Percentiles rank a stretch among this genome's conserved stretches.
Evolutionary conservation across 1,140 invertebrate species (phyloP).

Genomic region (Goniozus legneri): DNA sequence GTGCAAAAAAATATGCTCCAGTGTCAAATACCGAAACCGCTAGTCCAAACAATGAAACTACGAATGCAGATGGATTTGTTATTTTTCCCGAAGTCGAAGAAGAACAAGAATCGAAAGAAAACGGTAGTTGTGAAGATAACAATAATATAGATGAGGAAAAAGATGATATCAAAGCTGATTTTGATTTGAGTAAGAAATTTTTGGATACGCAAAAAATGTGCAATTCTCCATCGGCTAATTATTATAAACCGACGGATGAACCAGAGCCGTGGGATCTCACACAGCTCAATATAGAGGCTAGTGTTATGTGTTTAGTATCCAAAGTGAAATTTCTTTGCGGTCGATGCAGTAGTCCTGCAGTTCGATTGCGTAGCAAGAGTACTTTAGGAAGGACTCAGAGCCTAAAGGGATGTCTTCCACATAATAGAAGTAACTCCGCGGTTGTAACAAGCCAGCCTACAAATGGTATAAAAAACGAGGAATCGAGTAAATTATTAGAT

Average conservation of each 20-base stretch:
- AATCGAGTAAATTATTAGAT: slow-evolving; percentile 44
- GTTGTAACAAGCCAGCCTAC: slow-evolving; percentile 52
- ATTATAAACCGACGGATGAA: slow-evolving; percentile 78
- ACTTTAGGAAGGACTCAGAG: slow-evolving; percentile 40
- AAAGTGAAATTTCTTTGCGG: slow-evolving; percentile 77
- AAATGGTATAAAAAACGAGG: slow-evolving; percentile 43
- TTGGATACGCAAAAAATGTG: slow-evolving; percentile 73
- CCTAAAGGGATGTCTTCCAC: slow-evolving; percentile 37
- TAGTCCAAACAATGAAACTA: neutral
- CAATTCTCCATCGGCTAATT: slow-evolving; percentile 74
- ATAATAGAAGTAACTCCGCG: slow-evolving; percentile 29
- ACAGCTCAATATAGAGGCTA: slow-evolving; percentile 84
- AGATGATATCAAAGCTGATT: slow-evolving; percentile 29
- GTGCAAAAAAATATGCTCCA: slow-evolving; percentile 29
- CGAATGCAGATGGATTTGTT: slow-evolving; percentile 42
- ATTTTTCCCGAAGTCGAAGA: slow-evolving; percentile 51
- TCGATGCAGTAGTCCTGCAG: slow-evolving; percentile 68
- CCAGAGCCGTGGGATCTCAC: slow-evolving; percentile 87
- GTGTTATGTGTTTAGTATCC: slow-evolving; percentile 80
- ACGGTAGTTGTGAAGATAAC: slow-evolving; percentile 19
- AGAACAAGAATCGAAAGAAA: slow-evolving; percentile 20
- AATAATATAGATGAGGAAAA: slow-evolving; percentile 27
- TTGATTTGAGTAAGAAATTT: slow-evolving; percentile 54
- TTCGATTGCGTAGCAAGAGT: slow-evolving; percentile 58
- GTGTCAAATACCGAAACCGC: slow-evolving; percentile 22